A percentile compares a stretch with the other conserved stretches of the same genome.
Conservation (phyloP, 2,888 invertebrate species). For the Agrotis puta region DNA sequence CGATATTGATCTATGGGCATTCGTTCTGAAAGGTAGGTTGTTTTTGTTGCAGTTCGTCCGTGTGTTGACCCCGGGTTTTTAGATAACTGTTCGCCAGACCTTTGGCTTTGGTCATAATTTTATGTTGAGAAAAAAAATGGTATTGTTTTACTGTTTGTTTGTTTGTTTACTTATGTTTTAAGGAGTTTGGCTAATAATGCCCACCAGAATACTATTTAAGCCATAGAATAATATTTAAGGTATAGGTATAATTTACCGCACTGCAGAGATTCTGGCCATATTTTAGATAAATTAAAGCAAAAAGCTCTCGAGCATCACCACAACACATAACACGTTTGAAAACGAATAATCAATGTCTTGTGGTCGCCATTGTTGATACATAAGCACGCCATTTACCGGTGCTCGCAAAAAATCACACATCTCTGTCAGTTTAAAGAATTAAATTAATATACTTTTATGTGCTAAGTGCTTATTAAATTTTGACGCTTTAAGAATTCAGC, state of each 20-base stretch:
- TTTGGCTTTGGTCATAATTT: constrained; percentile 45
- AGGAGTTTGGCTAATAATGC: too few relatives aligned
- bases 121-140: not conserved
- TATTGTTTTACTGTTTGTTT: not conserved
- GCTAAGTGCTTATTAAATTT: constrained; percentile 29
- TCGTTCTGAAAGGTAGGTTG: constrained; percentile 53
- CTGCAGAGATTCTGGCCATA: too few relatives aligned
- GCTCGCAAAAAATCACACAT: constrained; percentile 41
- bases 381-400: constrained; percentile 36
- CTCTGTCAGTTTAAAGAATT: constrained; percentile 16
- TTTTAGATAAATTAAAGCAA: too few relatives aligned
- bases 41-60: constrained; percentile 56
- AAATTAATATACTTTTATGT: not conserved
- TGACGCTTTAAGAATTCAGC: not conserved
- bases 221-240: too few relatives aligned
- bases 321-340: not conserved
- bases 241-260: too few relatives aligned
- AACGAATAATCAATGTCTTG: constrained; percentile 41
- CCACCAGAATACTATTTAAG: too few relatives aligned
- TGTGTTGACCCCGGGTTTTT: constrained; percentile 67
- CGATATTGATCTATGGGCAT: constrained; percentile 55
- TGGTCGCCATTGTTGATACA: constrained; percentile 36
- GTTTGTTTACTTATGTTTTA: not conserved
- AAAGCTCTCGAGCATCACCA: not conserved
- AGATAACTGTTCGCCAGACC: constrained; percentile 70